These are phyloP conservation scores for Galeopsomyia nigrocyanea DNA, from an alignment of 2,888 invertebrate species.

Conservation along the genomic window DNA sequence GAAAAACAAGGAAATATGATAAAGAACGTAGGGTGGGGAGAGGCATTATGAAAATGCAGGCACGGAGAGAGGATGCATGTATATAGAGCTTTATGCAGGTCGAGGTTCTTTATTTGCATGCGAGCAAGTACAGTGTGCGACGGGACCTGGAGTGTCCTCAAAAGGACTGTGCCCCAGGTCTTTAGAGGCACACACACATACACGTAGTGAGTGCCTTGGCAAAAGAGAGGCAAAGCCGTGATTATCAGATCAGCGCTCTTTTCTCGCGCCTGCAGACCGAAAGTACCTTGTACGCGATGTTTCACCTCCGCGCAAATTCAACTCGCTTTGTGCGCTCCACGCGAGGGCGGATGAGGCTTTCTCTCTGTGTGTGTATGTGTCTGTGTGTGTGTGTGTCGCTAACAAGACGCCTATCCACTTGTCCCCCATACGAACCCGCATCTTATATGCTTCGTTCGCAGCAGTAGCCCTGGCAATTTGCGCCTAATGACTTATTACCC, in stretches of 20 bases:
- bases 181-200: not conserved
- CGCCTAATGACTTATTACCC: conserved; percentile 66
- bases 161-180: conserved; percentile 2
- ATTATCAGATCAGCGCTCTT: conserved; percentile 40
- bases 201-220: no score
- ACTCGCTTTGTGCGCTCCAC: conserved; percentile 10
- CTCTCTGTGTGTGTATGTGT: conserved; percentile 52
- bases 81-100: no score
- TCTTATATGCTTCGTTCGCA: conserved; percentile 6
- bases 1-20: no score
- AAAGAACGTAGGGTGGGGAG: no score
- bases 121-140: no score
- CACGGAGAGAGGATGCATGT: no score
- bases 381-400: conserved; percentile 64
- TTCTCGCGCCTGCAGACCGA: not conserved
- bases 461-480: conserved; percentile 48
- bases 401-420: conserved; percentile 61
- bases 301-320: not conserved
- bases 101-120: no score
- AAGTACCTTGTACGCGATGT: not conserved
- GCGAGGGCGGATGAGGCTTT: conserved; percentile 58
- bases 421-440: conserved; percentile 10
- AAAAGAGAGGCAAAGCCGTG: conserved; percentile 17
- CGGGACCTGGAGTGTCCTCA: not conserved
- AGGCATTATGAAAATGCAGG: no score